These are phyloP conservation scores for Kryphioiulus occultus DNA, from an alignment of 2,888 invertebrate species.

Conservation along the genomic window DNA sequence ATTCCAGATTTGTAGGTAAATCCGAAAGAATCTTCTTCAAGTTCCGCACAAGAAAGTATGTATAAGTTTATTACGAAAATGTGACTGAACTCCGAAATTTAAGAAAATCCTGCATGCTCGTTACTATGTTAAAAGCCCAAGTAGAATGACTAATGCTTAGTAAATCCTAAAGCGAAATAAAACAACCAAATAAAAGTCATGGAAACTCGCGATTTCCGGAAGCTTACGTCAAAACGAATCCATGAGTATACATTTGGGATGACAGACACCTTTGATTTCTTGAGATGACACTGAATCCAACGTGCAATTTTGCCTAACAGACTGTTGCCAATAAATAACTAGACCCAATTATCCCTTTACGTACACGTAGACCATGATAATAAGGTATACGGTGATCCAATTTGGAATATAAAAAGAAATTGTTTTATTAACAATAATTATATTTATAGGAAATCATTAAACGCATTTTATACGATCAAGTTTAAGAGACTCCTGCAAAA, in stretches of 20 bases:
- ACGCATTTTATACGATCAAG: neutral
- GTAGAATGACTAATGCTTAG: neutral
- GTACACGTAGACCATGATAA: neutral
- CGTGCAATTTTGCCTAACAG: no score
- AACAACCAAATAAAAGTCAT: neutral
- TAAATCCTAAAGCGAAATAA: neutral
- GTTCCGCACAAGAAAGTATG: neutral
- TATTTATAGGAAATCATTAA: neutral
- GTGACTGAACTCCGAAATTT: neutral
- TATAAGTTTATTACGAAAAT: slow-evolving; percentile 13
- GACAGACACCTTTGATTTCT: no score
- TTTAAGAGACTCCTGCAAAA: no score
- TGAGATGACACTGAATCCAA: no score
- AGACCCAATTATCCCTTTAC: neutral
- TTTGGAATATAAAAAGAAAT: neutral
- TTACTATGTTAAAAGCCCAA: neutral
- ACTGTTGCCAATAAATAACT: no score
- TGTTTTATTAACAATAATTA: neutral
- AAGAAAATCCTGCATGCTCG: neutral
- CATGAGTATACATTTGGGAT: neutral
- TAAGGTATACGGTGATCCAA: neutral
- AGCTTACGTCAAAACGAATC: neutral
- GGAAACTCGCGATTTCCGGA: neutral
- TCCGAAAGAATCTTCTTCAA: neutral
- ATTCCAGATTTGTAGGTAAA: slow-evolving; percentile 31